Conservation (phyloP, 2,113 vertebrate genomes). For the Mungos mungo region DNA sequence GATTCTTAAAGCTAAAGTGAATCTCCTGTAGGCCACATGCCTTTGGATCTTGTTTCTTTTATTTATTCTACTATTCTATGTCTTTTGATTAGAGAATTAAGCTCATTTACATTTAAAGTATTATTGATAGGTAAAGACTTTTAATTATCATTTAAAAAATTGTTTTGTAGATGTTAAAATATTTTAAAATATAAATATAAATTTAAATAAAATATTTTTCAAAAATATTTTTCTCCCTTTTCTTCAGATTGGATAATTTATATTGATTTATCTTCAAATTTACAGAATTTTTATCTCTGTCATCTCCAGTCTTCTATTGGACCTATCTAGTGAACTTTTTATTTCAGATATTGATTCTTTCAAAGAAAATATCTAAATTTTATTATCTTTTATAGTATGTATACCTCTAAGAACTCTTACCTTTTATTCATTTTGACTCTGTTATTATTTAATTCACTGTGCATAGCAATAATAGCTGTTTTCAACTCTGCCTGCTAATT, state of each 20-base stretch:
- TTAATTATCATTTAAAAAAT: neutral
- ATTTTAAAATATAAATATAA: neutral
- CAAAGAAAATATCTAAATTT: neutral
- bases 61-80: neutral
- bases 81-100: neutral
- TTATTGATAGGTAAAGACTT: neutral
- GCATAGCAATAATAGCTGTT: neutral
- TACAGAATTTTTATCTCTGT: neutral
- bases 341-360: neutral
- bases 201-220: neutral
- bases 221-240: neutral
- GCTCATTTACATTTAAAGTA: neutral
- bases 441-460: neutral
- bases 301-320: neutral
- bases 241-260: neutral
- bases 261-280: constrained; percentile 13
- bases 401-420: neutral
- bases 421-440: neutral
- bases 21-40: neutral
- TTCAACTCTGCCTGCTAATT: neutral
- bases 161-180: neutral
- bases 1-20: neutral
- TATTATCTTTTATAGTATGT: neutral
- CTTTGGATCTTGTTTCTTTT: neutral
- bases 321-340: neutral